Percentiles rank a stretch among this genome's conserved stretches.
Conservation (phyloP, 2,888 invertebrate genomes). For the Gisinianus flammeolus region DNA sequence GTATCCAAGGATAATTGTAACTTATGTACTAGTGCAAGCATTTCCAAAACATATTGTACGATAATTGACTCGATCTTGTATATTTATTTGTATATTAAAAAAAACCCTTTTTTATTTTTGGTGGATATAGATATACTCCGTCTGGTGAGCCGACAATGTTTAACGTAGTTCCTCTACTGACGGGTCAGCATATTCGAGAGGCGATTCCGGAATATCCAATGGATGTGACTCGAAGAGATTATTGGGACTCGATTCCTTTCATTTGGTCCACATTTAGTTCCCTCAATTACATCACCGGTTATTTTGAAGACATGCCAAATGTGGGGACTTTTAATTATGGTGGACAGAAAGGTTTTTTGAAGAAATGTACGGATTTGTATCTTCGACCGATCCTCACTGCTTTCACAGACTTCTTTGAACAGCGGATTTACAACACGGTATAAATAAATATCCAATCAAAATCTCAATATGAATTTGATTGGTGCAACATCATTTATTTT, state of each 20-base stretch:
- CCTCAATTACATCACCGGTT: conserved; percentile 44
- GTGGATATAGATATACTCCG: neutral
- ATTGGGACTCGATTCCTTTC: conserved; percentile 45
- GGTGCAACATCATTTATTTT: too few species aligned
- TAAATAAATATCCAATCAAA: too few species aligned
- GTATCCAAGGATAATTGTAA: too few species aligned
- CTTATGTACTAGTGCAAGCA: too few species aligned
- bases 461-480: too few species aligned
- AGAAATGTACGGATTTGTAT: conserved; percentile 47
- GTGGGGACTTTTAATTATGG: conserved; percentile 38
- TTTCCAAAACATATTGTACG: too few species aligned
- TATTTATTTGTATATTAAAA: too few species aligned
- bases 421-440: too few species aligned
- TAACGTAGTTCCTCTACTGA: conserved; percentile 43
- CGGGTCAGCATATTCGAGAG: conserved; percentile 16
- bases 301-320: conserved; percentile 43
- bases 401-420: too few species aligned
- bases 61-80: too few species aligned
- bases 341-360: conserved; percentile 41
- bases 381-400: conserved; percentile 41
- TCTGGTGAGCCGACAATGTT: conserved; percentile 40
- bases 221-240: neutral
- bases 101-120: too few species aligned
- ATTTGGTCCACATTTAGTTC: conserved; percentile 43
- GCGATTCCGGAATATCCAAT: conserved; percentile 14